Evolutionary conservation across 2,797 vertebrate species (phyloP), one percentile per base, ranked within the genome.

Genomic region (Poecile montanus): DNA sequence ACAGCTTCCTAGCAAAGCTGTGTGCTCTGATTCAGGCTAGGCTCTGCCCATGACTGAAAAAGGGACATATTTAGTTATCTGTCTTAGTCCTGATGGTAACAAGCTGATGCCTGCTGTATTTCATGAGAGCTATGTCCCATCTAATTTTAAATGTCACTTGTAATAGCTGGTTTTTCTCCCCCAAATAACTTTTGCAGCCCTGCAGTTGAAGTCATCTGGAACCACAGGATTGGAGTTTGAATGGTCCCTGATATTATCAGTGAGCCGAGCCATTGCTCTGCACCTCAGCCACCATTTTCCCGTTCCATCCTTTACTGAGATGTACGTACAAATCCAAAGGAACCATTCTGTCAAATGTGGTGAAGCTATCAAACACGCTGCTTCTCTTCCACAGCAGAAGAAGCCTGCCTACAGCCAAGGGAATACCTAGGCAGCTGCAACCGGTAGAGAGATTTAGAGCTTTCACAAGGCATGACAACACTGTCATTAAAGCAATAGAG

Each of bases 141-240:
- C 61, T 71, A 67, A 85, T 87, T 94, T 86, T 76, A 79, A 84
- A 86, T 76, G 87, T 88, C 85, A 84, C 87, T 92, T 72, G 61
- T 72, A 94, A 87, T 68, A 94, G 91, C 80, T 67, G 38, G 1
- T 74, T 94, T 92, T 91, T 50, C 45, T 91, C 91, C 51, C 48
- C 44, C 68, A 73, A 80, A 89, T 89, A 80, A 88, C 62, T 95
- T 95, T 16, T 47, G 56, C 90, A 89, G 88, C 50, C 68, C 75
- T 88, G 72, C 27, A 70, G 62, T 8, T 88, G 88, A 92, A 93
- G 76, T 81, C 72, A 89, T 80, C 88, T 89, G 85, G 94, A 95
- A 88, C 86, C 54, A 75, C 48, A 76, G 76, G 68, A 94, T 0
- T 58, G 73, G 62, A 94, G 56, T 81, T 89, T 67, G 89, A 95